Evolutionary conservation across 2,888 invertebrate genomes (phyloP).

Genomic region (Scaptomyza caliginosa): DNA sequence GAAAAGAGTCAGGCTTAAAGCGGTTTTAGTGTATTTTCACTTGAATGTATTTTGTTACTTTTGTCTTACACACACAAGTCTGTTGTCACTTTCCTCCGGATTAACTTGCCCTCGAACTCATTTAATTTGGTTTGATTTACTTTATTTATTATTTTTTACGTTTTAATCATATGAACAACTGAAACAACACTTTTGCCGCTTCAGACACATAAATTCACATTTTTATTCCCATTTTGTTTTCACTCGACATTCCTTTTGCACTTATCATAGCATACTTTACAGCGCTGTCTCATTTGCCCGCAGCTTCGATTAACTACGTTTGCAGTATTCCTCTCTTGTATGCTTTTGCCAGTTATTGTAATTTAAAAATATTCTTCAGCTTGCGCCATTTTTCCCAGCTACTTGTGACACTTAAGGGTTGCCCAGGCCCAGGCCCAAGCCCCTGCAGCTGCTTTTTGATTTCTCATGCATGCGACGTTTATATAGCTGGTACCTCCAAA

Average conservation of each 20-base stretch:
- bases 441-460: slow-evolving; percentile 61
- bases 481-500: slow-evolving; percentile 52
- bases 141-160: neutral
- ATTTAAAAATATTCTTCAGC: slow-evolving; percentile 40
- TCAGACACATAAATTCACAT: neutral
- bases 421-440: slow-evolving; percentile 12
- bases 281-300: neutral
- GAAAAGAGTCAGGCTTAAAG: slow-evolving; percentile 9
- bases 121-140: neutral
- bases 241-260: neutral
- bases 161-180: neutral
- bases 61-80: neutral
- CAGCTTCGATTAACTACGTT: slow-evolving; percentile 24
- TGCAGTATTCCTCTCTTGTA: slow-evolving; percentile 4
- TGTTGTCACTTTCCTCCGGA: neutral
- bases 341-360: slow-evolving; percentile 43
- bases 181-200: neutral
- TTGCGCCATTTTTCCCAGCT: slow-evolving; percentile 22
- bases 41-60: neutral
- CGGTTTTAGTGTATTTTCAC: neutral
- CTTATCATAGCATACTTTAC: slow-evolving; percentile 21
- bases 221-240: neutral
- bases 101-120: neutral
- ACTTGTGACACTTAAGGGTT: slow-evolving; percentile 46
- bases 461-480: slow-evolving; percentile 69